Conservation (phyloP, 2,888 invertebrate genomes). For the Gonocerus acuteangulatus region DNA sequence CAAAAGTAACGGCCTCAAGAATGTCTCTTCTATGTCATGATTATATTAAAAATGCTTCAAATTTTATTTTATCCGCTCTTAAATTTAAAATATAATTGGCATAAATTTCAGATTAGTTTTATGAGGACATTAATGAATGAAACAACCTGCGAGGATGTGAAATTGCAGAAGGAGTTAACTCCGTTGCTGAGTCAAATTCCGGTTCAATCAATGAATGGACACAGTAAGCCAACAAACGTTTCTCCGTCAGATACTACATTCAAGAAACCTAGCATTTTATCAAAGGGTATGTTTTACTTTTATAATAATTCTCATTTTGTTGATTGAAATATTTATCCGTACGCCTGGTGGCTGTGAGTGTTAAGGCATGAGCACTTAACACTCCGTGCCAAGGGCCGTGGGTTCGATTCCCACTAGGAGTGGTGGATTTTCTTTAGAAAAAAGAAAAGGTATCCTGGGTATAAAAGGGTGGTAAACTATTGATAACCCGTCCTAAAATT, state of each 20-base stretch:
- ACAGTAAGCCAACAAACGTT: constrained; percentile 33
- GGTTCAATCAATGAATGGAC: constrained; percentile 37
- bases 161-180: constrained; percentile 42
- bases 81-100: too few relatives aligned
- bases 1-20: too few relatives aligned
- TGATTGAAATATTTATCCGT: neutral
- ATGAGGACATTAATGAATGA: constrained; percentile 41
- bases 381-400: too few relatives aligned
- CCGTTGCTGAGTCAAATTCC: constrained; percentile 44
- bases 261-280: constrained; percentile 43
- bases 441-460: too few relatives aligned
- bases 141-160: constrained; percentile 39
- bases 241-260: constrained; percentile 41
- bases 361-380: too few relatives aligned
- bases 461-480: too few relatives aligned
- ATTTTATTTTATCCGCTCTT: too few relatives aligned
- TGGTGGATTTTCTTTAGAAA: too few relatives aligned
- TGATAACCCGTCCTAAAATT: too few relatives aligned
- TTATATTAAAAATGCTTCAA: too few relatives aligned
- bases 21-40: too few relatives aligned
- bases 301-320: neutral
- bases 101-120: constrained; percentile 42
- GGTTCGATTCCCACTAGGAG: too few relatives aligned
- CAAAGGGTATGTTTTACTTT: constrained; percentile 43
- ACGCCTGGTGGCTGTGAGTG: neutral